Evolutionary conservation across 2,888 invertebrate species (phyloP), one percentile per base, ranked within the genome.

Genomic region (Copidosoma aretas): DNA sequence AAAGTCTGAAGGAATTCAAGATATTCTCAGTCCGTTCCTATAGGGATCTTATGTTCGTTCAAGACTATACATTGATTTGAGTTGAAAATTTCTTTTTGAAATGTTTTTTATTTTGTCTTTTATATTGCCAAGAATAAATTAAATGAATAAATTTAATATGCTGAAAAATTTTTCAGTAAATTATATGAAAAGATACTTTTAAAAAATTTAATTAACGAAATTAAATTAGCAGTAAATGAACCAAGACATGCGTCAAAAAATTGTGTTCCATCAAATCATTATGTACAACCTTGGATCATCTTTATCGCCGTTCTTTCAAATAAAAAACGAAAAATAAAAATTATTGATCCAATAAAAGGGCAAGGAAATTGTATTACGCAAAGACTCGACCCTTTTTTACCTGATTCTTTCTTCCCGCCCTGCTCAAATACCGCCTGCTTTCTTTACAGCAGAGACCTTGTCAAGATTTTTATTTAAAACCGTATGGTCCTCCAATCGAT

Each of bases 21-120:
- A 68, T 63, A 66, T 71, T 65, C 46, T 66, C 66, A 68, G 63
- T 71, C 63, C 65, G 57, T 71, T 66, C 64, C 62, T 71, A 65
- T 62, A 65, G 61, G 64, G 61, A 24, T 52, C 61, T 53, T 32
- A 41, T 21, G 57, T 15, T 49, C 25, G n/a, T 41, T 25, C 46
- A 60, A n/a, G 60, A 39, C 53, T 56, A 39, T 41, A 21, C 2
- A 17, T 52, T 24, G 43, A 64, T 65, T 58, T 32, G 4, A 32
- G 32, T 32, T 32, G 4, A 32, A 64, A 67, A 19, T 52, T 1
- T 52, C 19, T 3, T 10, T 21, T 21, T 22, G 12, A 52, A 15
- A 52, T 21, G 22, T 52, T 3, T 19, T 17, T 52, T 52, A 52
- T n/a, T 2, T 12, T 19, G n/a, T 15, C n/a, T n/a, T n/a, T n/a